A percentile compares a stretch with the other conserved stretches of the same genome.
These are phyloP conservation scores for Spodoptera picta DNA, from an alignment of 2,888 invertebrate species.

Conservation along the genomic window DNA sequence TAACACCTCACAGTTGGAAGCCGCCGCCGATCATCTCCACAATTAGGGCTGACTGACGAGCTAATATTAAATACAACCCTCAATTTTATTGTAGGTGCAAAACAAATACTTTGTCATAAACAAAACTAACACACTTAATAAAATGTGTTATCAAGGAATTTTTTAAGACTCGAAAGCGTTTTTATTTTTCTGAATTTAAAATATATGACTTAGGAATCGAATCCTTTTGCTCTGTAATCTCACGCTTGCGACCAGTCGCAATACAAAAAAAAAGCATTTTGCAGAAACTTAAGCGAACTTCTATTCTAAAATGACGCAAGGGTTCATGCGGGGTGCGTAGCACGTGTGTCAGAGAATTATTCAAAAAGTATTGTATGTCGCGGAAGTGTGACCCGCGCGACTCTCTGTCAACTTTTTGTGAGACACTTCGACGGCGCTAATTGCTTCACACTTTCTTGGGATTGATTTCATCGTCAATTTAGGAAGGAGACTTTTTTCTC, in stretches of 20 bases:
- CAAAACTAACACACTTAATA: too few species aligned
- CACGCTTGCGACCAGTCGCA: too few species aligned
- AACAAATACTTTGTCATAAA: too few species aligned
- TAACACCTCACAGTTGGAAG: constrained; percentile 73
- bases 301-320: constrained; percentile 21
- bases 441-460: constrained; percentile 66
- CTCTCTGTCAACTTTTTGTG: constrained; percentile 73
- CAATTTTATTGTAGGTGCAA: constrained; percentile 13
- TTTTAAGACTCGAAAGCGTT: too few species aligned
- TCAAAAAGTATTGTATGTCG: constrained; percentile 71
- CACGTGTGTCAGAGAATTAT: constrained; percentile 65
- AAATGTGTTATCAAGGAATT: too few species aligned
- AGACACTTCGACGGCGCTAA: constrained; percentile 70
- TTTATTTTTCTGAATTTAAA: too few species aligned
- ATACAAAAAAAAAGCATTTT: too few species aligned
- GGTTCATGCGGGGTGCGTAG: constrained; percentile 53
- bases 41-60: constrained; percentile 75
- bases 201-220: too few species aligned
- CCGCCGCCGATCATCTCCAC: constrained; percentile 74
- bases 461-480: constrained; percentile 23
- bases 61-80: constrained; percentile 45
- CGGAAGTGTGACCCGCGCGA: constrained; percentile 75
- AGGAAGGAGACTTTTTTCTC: background rate
- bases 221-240: too few species aligned
- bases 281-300: too few species aligned